Evolutionary conservation across 2,888 invertebrate species (phyloP), one percentile per base, ranked within the genome.

Genomic region (Nycteola revayana): DNA sequence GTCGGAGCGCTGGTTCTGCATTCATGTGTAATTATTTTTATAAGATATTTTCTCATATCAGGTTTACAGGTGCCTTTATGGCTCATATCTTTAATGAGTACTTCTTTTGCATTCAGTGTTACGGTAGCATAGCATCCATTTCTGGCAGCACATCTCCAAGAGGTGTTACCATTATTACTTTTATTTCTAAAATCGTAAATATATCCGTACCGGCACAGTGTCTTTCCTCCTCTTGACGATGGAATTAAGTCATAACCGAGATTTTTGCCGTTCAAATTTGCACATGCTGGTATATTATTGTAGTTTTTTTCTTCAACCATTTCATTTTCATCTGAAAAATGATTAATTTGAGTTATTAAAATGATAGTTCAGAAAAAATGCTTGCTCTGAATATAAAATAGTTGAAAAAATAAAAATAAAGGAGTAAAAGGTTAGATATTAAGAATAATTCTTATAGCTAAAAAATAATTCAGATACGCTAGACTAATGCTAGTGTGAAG

Each of bases 221-320:
- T n/a, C 7, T 3, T 21, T n/a, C 21, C 21, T 6, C 58, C 58
- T 22, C 28, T 40, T 27, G 27, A 35, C 1, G 56, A 57, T 6
- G 26, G 45, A 0, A 53, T 36, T 9, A 53, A 56, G 1, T 21
- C 21, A 14, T 14, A 14, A 14, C 14, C 14, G 14, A 14, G 14
- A 14, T 14, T 14, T 14, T 14, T 14, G 14, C 14, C 14, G 5
- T 14, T 14, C 5, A 14, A 14, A 14, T 14, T 14, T 3, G 14
- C 5, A 5, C 14, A 14, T 14, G 14, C 5, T 14, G 14, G 14
- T 14, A 14, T 14, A 2, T 14, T 14, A 14, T 3, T 3, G 5
- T 14, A 2, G 5, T 2, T 14, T 5, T 14, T 5, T 5, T 3
- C 14, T 2, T 14, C 2, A 5, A 3, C 5, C 14, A 2, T 3